Evolutionary conservation across 2,888 invertebrate genomes (phyloP).

Genomic region (Drosophila meridiana): DNA sequence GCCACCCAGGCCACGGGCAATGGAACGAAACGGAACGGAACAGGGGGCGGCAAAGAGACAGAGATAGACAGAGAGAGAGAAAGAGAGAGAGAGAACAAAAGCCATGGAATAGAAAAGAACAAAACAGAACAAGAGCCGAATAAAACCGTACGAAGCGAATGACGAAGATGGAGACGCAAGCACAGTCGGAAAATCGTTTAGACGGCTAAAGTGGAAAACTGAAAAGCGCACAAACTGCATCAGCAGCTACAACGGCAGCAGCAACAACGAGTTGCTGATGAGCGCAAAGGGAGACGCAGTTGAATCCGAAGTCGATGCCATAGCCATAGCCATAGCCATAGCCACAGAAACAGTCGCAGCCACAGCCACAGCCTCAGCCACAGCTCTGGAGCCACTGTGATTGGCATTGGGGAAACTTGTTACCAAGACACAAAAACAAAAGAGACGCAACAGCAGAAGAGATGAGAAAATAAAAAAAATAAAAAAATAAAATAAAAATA

Average conservation of each 20-base stretch:
- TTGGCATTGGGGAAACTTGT: slow-evolving; percentile 61
- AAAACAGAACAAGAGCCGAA: slow-evolving; percentile 17
- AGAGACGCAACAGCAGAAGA: slow-evolving; percentile 3
- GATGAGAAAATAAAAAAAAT: slow-evolving; percentile 8
- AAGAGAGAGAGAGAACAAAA: neutral
- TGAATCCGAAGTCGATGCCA: slow-evolving; percentile 29
- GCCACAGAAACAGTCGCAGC: slow-evolving; percentile 32
- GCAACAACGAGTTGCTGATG: slow-evolving; percentile 41
- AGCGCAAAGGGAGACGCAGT: slow-evolving; percentile 47
- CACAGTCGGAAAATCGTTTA: slow-evolving; percentile 54
- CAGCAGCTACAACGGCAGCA: slow-evolving; percentile 17
- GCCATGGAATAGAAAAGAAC: slow-evolving; percentile 14
- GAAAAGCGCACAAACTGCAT: slow-evolving; percentile 54
- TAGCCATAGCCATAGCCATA: slow-evolving; percentile 32
- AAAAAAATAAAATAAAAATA: slow-evolving; percentile 3
- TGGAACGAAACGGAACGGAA: slow-evolving; percentile 29
- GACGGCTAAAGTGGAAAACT: slow-evolving; percentile 58
- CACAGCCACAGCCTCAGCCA: slow-evolving; percentile 35
- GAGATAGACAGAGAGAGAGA: neutral
- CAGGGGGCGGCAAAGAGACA: neutral
- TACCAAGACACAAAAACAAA: slow-evolving; percentile 48
- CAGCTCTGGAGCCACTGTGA: slow-evolving; percentile 52
- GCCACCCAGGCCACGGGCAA: slow-evolving; percentile 39
- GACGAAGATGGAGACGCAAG: slow-evolving; percentile 33
- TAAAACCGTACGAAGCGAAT: slow-evolving; percentile 23